These are phyloP conservation scores for Drosophila ohnishii DNA, from an alignment of 1,140 invertebrate species.

Conservation along the genomic window DNA sequence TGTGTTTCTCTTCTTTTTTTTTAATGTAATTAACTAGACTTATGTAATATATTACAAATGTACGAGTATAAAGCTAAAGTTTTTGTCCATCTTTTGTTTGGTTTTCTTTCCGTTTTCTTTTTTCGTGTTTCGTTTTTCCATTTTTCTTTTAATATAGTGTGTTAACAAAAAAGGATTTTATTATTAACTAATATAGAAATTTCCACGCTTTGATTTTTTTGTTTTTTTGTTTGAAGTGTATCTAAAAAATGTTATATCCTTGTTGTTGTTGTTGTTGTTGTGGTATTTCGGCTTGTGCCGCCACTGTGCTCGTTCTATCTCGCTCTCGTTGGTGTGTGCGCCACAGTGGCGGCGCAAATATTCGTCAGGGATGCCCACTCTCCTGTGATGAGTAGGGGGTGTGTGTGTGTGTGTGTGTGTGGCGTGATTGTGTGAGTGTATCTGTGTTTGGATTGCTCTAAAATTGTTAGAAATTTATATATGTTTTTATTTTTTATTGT, in stretches of 20 bases:
- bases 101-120: constrained; percentile 10
- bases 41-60: constrained; percentile 83
- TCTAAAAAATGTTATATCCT: constrained; percentile 65
- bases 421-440: constrained; percentile 18
- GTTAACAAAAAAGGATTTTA: constrained; percentile 77
- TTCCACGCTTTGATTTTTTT: constrained; percentile 77
- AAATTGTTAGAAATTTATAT: constrained; percentile 64
- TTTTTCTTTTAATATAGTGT: constrained; percentile 60
- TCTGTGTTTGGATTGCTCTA: constrained; percentile 64
- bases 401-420: constrained; percentile 10
- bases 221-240: constrained; percentile 50
- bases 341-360: constrained; percentile 32
- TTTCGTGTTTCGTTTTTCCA: constrained; percentile 1
- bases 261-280: constrained; percentile 32
- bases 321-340: constrained; percentile 19
- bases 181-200: constrained; percentile 78
- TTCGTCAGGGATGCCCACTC: constrained; percentile 17
- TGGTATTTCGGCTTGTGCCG: constrained; percentile 33
- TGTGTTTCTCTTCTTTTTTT: constrained; percentile 38
- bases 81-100: constrained; percentile 69
- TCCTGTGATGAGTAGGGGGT: constrained; percentile 11
- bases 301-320: constrained; percentile 42
- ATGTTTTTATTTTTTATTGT: constrained; percentile 20
- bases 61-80: constrained; percentile 83
- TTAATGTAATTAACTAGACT: constrained; percentile 80